phyloP scores from a whole-genome alignment of 1,140 invertebrate genomes.

The Lordiphosa mommai region DNA sequence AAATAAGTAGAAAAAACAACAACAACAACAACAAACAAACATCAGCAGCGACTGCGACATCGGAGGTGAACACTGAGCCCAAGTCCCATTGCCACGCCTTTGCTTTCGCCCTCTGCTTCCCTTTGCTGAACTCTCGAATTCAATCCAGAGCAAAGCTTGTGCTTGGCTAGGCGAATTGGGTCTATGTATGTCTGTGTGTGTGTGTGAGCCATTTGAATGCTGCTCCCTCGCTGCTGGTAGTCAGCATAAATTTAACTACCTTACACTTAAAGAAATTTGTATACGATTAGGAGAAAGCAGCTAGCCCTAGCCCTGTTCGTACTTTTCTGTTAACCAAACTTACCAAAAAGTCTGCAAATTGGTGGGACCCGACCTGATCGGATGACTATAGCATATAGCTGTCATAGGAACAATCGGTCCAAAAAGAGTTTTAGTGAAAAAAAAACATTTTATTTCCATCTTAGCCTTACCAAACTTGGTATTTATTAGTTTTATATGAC shows the following conservation, averaged over 20 bases:
- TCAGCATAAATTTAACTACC: slow-evolving; percentile 8
- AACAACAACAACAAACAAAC: slow-evolving; percentile 33
- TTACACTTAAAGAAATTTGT: slow-evolving; percentile 12
- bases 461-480: too few species aligned
- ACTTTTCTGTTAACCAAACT: too few species aligned
- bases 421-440: too few species aligned
- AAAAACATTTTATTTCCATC: too few species aligned
- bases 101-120: background rate
- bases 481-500: too few species aligned
- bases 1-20: slow-evolving; percentile 9
- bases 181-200: background rate
- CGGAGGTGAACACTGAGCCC: slow-evolving; percentile 17
- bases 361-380: too few species aligned
- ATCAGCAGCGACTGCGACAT: background rate
- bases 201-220: slow-evolving; percentile 26
- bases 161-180: background rate
- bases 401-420: too few species aligned
- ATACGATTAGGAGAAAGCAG: too few species aligned
- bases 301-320: too few species aligned
- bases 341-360: too few species aligned
- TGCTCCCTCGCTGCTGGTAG: slow-evolving; percentile 14
- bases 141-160: background rate
- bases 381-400: too few species aligned
- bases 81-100: slow-evolving; percentile 36
- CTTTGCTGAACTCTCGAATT: background rate